Conservation (phyloP, 2,797 vertebrate species). For the Babyrousa celebensis region DNA sequence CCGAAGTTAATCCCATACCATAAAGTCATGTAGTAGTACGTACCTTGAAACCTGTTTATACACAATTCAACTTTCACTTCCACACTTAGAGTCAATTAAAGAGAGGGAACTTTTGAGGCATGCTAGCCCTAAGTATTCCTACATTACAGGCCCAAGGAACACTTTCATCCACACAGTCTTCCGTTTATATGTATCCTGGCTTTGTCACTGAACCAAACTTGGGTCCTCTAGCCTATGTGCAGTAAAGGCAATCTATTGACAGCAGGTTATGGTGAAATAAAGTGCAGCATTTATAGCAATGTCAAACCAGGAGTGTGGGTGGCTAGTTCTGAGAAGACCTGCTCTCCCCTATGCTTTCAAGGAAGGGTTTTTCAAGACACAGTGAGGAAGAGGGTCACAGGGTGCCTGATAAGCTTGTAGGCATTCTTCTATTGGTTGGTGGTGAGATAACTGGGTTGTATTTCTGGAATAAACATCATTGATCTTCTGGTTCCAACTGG, state of each 20-base stretch:
- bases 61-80: not conserved
- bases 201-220: not conserved
- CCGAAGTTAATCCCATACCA: not conserved
- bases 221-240: not conserved
- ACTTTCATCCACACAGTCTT: not conserved
- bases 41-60: not conserved
- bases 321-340: not conserved
- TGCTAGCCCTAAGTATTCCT: not conserved
- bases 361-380: not conserved
- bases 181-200: not conserved
- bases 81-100: not conserved
- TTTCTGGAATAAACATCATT: not conserved
- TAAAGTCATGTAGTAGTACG: not conserved
- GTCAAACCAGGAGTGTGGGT: not conserved
- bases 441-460: not conserved
- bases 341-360: not conserved
- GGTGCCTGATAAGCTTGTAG: not conserved
- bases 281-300: not conserved
- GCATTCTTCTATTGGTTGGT: not conserved
- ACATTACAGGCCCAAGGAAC: not conserved
- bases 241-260: not conserved
- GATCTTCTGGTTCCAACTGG: not conserved
- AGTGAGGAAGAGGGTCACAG: no score
- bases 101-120: not conserved
- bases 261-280: not conserved